A percentile compares a stretch with the other conserved stretches of the same genome.
Conservation (phyloP, 2,888 invertebrate species). For the Nomada goodeniana region DNA sequence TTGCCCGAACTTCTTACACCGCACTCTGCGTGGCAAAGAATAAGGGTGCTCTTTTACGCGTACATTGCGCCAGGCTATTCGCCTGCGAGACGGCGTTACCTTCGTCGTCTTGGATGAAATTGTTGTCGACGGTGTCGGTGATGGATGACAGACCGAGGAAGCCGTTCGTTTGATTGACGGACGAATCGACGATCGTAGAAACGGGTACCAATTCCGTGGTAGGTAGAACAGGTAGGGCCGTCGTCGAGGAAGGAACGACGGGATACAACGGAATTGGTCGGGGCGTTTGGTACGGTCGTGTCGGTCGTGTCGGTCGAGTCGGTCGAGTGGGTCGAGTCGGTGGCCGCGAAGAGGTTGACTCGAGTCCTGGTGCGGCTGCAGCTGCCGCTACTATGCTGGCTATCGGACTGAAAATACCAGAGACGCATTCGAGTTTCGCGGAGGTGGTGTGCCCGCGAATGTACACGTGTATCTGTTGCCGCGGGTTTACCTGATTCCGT, state of each 20-base stretch:
- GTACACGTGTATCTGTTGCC: not conserved
- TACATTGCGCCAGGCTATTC: not conserved
- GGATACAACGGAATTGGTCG: slow-evolving; percentile 84
- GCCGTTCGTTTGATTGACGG: slow-evolving; percentile 63
- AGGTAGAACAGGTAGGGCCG: not conserved
- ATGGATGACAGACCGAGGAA: slow-evolving; percentile 68
- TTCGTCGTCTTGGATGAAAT: slow-evolving; percentile 82
- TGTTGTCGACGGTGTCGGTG: slow-evolving; percentile 76
- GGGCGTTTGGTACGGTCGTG: slow-evolving; percentile 81
- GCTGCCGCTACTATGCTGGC: slow-evolving; percentile 66
- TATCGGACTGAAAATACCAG: slow-evolving; percentile 30
- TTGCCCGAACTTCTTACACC: slow-evolving; percentile 93
- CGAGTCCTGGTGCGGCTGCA: slow-evolving; percentile 78
- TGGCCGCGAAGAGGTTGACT: slow-evolving; percentile 78
- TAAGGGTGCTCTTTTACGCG: not conserved
- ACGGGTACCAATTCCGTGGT: slow-evolving; percentile 44
- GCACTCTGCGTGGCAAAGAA: slow-evolving; percentile 87
- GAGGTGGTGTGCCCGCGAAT: not conserved
- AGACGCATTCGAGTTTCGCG: not conserved
- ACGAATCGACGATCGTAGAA: slow-evolving; percentile 55
- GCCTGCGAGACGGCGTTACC: slow-evolving; percentile 67
- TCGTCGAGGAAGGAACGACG: slow-evolving; percentile 67
- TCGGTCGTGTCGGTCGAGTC: slow-evolving; percentile 75
- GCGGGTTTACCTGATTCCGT: slow-evolving; percentile 45
- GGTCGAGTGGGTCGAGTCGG: slow-evolving; percentile 78